Evolutionary conservation across 2,113 vertebrate genomes (phyloP), one percentile per base, ranked within the genome.

Genomic region (Pseudorasbora parva): DNA sequence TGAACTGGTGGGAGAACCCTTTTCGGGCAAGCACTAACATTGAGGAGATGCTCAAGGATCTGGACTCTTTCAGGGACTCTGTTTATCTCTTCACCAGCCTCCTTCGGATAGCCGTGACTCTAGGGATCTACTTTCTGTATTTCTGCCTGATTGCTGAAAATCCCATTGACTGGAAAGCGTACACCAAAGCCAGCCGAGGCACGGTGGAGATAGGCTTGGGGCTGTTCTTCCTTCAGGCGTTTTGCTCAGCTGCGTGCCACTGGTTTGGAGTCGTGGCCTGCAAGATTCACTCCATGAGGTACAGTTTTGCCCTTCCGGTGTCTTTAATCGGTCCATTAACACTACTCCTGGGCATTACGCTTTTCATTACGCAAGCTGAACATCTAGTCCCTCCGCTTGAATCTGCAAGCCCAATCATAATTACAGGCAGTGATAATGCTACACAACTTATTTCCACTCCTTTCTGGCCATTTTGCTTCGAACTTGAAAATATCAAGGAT

Each of bases 261-360:
- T 95, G 95, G 94, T 95, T 95, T 75, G 94, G 94, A 17, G 92
- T 95, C 25, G 93, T 95, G 77, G 94, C 93, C 71, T 95, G 94
- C 79, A 95, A 95, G 86, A 95, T 95, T 84, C 94, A 95, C 62
- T 85, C 93, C 0, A 90, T 95, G 83, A 90, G 84, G 30, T 90
- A 93, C 88, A 89, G 94, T 88, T 95, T 95, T 77, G 93, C 92
- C 0, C 37, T 94, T 7, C 95, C 95, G 0, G 76, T 94, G 1
- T 89, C 87, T 12, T 82, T 85, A 74, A 93, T 93, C 0, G 93
- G 93, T 27, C 94, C 94, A 3, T 6, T 82, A 1, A 92, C 93
- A n/a, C 88, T 95, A 3, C 37, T 94, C 23, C 8, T 94, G 59
- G 93, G 91, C 45, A 6, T 94, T 0, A n/a, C 89, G 21, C 87